These are phyloP conservation scores for Nestor notabilis DNA, from an alignment of 2,113 vertebrate species.

Conservation along the genomic window DNA sequence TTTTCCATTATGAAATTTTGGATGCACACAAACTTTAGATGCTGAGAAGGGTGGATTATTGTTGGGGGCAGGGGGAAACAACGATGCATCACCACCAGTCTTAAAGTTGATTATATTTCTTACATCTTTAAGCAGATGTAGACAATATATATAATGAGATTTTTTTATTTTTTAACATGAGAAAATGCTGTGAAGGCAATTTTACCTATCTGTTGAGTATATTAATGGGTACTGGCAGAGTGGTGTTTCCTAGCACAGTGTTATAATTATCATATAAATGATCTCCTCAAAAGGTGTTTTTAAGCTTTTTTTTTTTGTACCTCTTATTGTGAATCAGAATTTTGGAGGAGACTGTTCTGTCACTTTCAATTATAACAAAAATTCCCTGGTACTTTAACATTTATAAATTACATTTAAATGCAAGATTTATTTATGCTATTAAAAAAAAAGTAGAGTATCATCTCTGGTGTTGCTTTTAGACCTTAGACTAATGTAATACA, in stretches of 20 bases:
- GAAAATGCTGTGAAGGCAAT: not conserved
- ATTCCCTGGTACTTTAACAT: not conserved
- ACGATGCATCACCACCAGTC: not conserved
- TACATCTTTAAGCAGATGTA: not conserved
- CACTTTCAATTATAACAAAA: not conserved
- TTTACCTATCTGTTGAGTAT: not conserved
- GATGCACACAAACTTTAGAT: not conserved
- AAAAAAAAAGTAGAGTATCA: not conserved
- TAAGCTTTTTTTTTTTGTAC: not conserved
- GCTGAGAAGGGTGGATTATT: not conserved
- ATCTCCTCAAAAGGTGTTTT: not conserved
- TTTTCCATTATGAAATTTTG: not conserved
- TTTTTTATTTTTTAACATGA: not conserved
- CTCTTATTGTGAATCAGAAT: not conserved
- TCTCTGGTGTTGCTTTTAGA: not conserved
- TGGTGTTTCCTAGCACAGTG: not conserved
- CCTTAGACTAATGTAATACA: not conserved
- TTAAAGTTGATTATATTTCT: not conserved
- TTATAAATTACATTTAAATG: not conserved
- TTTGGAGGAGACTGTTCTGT: not conserved
- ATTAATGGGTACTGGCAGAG: not conserved
- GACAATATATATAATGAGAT: not conserved
- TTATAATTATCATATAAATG: not conserved
- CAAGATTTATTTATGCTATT: not conserved
- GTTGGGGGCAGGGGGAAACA: rapidly evolving